Evolutionary conservation across 2,797 vertebrate genomes (phyloP), one percentile per base, ranked within the genome.

Genomic region (Anomalospiza imberbis): DNA sequence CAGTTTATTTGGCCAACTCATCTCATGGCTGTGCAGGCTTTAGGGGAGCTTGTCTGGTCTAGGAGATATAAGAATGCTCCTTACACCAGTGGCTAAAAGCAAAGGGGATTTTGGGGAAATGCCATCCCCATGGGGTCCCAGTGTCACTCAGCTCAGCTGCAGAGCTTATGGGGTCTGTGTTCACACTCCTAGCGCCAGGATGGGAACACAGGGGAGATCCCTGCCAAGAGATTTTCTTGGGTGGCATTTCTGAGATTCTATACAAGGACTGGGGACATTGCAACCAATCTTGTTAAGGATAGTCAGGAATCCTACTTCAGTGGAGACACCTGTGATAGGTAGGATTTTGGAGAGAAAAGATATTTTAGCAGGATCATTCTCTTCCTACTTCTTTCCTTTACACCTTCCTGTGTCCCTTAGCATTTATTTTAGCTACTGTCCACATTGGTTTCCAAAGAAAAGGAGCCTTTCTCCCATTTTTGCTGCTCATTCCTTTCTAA

Each of bases 251-350:
- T 94, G 48, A 66, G 40, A 55, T 44, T 34, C 51, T 53, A 20
- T 54, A 63, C 15, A 66, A 67, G 16, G 45, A 55, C 0, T 38
- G 17, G 15, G 26, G 55, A 66, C 40, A 47, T 28, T 0, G 0
- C 29, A 5, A 73, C 17, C 24, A 38, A 26, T 34, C 29, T 78
- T 58, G 44, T 24, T 54, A 60, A 42, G 51, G 58, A 29, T 73
- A 50, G 32, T 95, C 70, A 78, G 29, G 26, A 47, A 48, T 44
- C 48, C 32, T 73, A 3, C 36, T 85, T 82, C 60, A 58, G 22
- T 29, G 21, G 26, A 86, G 12, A 70, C 36, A 45, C n/a, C 44
- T 62, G 8, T 65, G 36, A 76, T 19, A 32, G 4, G 2, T 7
- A 55, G 25, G 34, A 73, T 74, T 79, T 89, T 26, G 4, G 51